Conservation (phyloP, 2,888 invertebrate genomes). For the Agrotis puta region DNA sequence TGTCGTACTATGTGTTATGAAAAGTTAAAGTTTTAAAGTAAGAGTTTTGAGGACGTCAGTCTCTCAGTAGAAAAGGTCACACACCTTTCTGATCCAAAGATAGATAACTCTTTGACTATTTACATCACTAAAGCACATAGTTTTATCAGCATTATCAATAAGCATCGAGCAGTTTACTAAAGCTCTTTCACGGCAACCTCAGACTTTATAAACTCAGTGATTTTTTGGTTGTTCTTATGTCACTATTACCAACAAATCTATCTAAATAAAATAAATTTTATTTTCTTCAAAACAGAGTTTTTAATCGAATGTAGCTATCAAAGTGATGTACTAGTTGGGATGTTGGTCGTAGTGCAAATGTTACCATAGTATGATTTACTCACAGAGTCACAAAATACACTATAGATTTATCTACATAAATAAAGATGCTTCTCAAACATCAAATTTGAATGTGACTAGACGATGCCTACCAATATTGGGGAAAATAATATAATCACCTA, state of each 20-base stretch:
- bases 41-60: neutral
- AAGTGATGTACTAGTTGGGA: too few species aligned
- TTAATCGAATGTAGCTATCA: too few species aligned
- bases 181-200: neutral
- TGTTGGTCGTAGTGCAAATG: too few species aligned
- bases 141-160: neutral
- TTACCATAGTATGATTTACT: too few species aligned
- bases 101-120: neutral
- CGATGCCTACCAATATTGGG: constrained; percentile 13
- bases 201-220: neutral
- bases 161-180: neutral
- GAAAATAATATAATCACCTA: constrained; percentile 31
- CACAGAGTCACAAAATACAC: neutral
- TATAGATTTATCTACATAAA: neutral
- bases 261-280: too few species aligned
- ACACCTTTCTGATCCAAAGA: neutral
- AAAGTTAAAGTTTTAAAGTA: constrained; percentile 1
- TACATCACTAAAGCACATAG: neutral
- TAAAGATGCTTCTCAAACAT: neutral
- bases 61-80: neutral
- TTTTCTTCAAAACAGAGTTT: too few species aligned
- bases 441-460: constrained; percentile 9
- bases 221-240: too few species aligned
- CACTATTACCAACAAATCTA: too few species aligned
- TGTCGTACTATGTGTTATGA: constrained; percentile 6